Evolutionary conservation across 1,140 invertebrate genomes (phyloP).

Genomic region (Asobara japonica): DNA sequence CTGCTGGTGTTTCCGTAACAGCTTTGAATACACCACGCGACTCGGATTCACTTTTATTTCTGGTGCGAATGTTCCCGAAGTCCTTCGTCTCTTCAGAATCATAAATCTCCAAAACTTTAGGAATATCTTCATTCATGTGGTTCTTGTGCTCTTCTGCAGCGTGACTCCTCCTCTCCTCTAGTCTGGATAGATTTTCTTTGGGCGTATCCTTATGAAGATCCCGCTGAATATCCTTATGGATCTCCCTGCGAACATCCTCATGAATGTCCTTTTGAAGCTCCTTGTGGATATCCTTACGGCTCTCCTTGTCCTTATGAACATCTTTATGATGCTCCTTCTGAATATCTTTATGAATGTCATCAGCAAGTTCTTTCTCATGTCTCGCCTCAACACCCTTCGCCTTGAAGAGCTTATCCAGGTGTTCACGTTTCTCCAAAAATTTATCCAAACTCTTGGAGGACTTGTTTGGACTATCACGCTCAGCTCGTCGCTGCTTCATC

Average conservation of each 20-base stretch:
- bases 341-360: slow-evolving; percentile 20
- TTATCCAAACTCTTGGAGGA: slow-evolving; percentile 65
- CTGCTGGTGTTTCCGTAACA: background rate
- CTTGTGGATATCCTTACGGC: background rate
- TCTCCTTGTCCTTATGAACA: background rate
- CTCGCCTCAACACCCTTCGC: slow-evolving; percentile 44
- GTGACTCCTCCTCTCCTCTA: slow-evolving; percentile 10
- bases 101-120: background rate
- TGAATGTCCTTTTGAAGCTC: background rate
- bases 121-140: slow-evolving; percentile 10
- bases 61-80: background rate
- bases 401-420: slow-evolving; percentile 61
- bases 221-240: no score
- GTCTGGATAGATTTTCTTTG: background rate
- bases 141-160: slow-evolving; percentile 4
- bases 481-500: slow-evolving; percentile 67
- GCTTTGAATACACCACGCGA: background rate
- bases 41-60: background rate
- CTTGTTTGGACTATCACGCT: slow-evolving; percentile 64
- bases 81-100: background rate
- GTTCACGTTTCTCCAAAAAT: slow-evolving; percentile 65
- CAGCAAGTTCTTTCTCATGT: slow-evolving; percentile 34
- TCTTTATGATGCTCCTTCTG: background rate
- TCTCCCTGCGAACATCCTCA: no score
- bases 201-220: background rate